Base-by-base conservation (phyloP, 2,888 invertebrate species). In the Digitonthophagus gazella region DNA sequence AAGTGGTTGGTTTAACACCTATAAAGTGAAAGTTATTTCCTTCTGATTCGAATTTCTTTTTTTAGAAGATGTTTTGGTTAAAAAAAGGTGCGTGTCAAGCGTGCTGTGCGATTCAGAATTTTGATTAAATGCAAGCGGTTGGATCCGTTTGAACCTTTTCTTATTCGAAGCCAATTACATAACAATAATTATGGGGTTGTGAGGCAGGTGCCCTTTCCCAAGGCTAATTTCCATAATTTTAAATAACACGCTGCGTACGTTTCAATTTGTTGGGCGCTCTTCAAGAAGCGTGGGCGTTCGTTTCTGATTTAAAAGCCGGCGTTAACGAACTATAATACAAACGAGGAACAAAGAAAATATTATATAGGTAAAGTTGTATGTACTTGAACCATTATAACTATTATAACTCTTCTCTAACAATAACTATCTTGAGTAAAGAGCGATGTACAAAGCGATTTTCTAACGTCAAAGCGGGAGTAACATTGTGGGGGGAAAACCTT, bases 171-270 rank as follows among this genome's bases (percentile, higher is more conserved):
- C 28, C 18, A 61, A 61, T 61, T 61, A 61, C 61, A 61, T 61
- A 61, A 61, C 18, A 5, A 61, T 61, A 61, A 61, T 61, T 61
- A 61, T 61, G 18, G 61, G 61, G 19, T n/a, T 19, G 61, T 19
- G 28, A 44, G 28, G 61, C 61, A 20, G 14, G 61, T 20, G 20
- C 61, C 61, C 61, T 61, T 61, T 61, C 16, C 28, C 19, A 61
- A 61, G 15, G n/a, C 61, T 19, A 61, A 61, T 61, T 61, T 61
- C 61, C 61, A 61, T 61, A 61, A 61, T 61, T 61, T 61, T 61
- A 61, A 61, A 61, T 61, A 61, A 61, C 61, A 61, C 61, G 19
- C 19, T 61, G 61, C 61, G 61, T 61, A 61, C 61, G 20, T 61
- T 61, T 61, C 61, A 61, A 61, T 61, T 61, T 61, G 61, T 61